phyloP scores from a whole-genome alignment of 2,888 invertebrate species.

The Pristionchus maxplancki region DNA sequence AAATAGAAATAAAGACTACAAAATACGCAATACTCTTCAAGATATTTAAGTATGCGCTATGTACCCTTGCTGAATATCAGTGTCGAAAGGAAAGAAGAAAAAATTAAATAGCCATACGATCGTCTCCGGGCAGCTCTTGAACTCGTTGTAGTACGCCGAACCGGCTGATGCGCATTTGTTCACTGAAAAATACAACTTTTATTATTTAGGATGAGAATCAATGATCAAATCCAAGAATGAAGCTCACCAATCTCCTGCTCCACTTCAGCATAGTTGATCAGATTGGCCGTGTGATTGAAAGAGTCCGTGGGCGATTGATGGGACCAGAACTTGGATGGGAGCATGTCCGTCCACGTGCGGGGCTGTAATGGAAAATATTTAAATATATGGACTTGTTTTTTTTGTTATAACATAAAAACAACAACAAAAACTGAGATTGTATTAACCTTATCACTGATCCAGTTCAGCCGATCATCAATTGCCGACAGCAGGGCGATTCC shows the following conservation, averaged over 20 bases:
- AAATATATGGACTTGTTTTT: too few relatives aligned
- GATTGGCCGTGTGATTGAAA: constrained; percentile 35
- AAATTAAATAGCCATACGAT: too few relatives aligned
- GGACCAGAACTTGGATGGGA: constrained; percentile 51
- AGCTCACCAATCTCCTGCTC: constrained; percentile 33
- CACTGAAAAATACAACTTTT: constrained; percentile 50
- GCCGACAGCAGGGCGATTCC: constrained; percentile 60
- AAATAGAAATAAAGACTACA: too few relatives aligned
- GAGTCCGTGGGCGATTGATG: constrained; percentile 49
- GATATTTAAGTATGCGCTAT: too few relatives aligned
- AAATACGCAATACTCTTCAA: too few relatives aligned
- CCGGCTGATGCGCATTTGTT: constrained; percentile 49
- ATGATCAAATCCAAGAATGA: too few relatives aligned
- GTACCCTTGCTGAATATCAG: too few relatives aligned
- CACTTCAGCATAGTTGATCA: constrained; percentile 44
- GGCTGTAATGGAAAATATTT: neutral
- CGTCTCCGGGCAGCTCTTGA: constrained; percentile 52
- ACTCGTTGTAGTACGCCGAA: constrained; percentile 20
- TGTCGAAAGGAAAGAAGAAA: too few relatives aligned
- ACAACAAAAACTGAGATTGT: too few relatives aligned
- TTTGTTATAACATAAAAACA: too few relatives aligned
- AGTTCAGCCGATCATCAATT: constrained; percentile 63
- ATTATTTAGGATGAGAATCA: too few relatives aligned
- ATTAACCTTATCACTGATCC: constrained; percentile 49
- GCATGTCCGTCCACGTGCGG: constrained; percentile 5